A percentile compares a stretch with the other conserved stretches of the same genome.
Conservation (phyloP, 2,888 invertebrate genomes). For the Hypolimnas misippus region DNA sequence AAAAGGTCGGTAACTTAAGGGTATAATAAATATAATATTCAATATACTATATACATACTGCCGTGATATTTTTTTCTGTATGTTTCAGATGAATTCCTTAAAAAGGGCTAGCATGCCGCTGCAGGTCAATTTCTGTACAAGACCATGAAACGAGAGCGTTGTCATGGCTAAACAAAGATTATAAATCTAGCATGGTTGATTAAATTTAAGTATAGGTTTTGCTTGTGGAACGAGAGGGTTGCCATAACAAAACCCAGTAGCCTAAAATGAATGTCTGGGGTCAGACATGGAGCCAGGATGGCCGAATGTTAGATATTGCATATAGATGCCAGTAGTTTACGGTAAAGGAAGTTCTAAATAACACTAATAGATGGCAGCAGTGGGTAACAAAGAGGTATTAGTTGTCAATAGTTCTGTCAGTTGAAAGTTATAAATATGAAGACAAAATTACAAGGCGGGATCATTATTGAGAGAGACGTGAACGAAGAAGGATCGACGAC, state of each 20-base stretch:
- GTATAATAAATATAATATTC: not conserved
- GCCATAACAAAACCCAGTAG: constrained; percentile 1
- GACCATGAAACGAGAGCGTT: not conserved
- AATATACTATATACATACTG: not conserved
- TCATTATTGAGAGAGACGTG: too few species aligned
- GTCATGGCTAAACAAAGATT: not conserved
- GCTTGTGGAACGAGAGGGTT: not conserved
- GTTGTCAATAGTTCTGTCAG: too few species aligned
- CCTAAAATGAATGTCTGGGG: not conserved
- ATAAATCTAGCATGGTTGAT: not conserved
- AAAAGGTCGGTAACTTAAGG: not conserved
- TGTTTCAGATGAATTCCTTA: not conserved
- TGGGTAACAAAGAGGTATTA: too few species aligned
- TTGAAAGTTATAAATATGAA: too few species aligned
- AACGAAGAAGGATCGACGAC: too few species aligned
- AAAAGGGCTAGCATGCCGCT: not conserved
- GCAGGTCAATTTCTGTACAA: not conserved
- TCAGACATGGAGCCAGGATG: not conserved
- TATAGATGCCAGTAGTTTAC: too few species aligned
- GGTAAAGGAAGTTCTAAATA: too few species aligned
- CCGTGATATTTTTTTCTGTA: not conserved
- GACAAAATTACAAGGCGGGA: too few species aligned
- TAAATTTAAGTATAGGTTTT: not conserved
- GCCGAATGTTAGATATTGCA: not conserved
- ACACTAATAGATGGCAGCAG: too few species aligned